Conservation (phyloP, 1,140 invertebrate species). For the Drosophila lini region DNA sequence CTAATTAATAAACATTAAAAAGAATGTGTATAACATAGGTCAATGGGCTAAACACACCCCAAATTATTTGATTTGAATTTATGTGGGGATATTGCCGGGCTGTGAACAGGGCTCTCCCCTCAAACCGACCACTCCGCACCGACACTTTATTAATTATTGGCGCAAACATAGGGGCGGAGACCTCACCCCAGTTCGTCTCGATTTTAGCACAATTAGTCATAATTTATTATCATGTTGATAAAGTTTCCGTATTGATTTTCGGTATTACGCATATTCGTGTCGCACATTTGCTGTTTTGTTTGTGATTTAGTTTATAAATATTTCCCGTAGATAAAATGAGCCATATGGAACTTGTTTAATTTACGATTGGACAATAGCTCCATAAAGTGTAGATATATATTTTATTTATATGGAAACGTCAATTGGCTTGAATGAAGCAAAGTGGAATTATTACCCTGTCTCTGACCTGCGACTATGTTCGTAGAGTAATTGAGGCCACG, state of each 20-base stretch:
- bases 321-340: conserved; percentile 42
- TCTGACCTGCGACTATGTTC: conserved; percentile 18
- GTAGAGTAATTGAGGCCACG: conserved; percentile 39
- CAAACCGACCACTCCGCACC: conserved; percentile 26
- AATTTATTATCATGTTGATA: conserved; percentile 76
- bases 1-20: background rate
- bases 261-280: conserved; percentile 68
- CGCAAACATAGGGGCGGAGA: conserved; percentile 17
- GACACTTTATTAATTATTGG: conserved; percentile 71
- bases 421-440: conserved; percentile 30
- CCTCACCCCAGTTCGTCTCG: conserved; percentile 51
- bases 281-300: conserved; percentile 53
- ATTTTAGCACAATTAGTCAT: conserved; percentile 81
- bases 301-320: conserved; percentile 77
- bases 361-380: conserved; percentile 66
- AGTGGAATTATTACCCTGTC: conserved; percentile 8
- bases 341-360: conserved; percentile 70
- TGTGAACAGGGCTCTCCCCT: background rate
- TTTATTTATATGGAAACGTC: conserved; percentile 36
- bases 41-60: background rate
- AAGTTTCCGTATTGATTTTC: conserved; percentile 77
- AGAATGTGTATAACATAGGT: conserved; percentile 13
- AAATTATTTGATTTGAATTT: conserved; percentile 46
- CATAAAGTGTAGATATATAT: conserved; percentile 50
- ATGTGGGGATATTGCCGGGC: conserved; percentile 3